These are phyloP conservation scores for Lepeophtheirus salmonis DNA, from an alignment of 1,140 invertebrate species.

Conservation along the genomic window DNA sequence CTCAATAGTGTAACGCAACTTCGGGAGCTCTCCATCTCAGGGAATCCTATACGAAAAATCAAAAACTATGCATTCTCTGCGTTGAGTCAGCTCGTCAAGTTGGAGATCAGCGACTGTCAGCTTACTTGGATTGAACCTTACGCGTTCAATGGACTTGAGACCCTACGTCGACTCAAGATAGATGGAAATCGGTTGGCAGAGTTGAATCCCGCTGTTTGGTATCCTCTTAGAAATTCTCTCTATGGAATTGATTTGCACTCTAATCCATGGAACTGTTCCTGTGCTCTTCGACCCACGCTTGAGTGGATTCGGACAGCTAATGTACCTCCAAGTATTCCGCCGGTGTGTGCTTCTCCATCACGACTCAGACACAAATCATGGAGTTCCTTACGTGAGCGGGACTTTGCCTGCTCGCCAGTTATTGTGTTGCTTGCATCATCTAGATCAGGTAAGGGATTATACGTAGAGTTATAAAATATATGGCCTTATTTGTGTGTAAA, in stretches of 20 bases:
- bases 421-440: conserved; percentile 21
- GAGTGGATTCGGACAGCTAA: conserved; percentile 57
- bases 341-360: conserved; percentile 41
- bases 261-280: conserved; percentile 65
- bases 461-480: too few relatives aligned
- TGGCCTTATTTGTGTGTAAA: too few relatives aligned
- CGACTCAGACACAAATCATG: conserved; percentile 42
- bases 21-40: conserved; percentile 46
- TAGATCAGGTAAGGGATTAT: background rate
- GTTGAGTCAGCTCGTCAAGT: conserved; percentile 44
- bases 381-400: conserved; percentile 51
- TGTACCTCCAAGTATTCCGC: conserved; percentile 46
- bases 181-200: conserved; percentile 48
- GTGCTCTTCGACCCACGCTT: conserved; percentile 44
- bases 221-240: conserved; percentile 39
- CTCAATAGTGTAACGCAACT: conserved; percentile 48
- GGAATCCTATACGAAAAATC: conserved; percentile 48
- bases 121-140: conserved; percentile 41
- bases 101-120: conserved; percentile 49
- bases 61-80: conserved; percentile 44
- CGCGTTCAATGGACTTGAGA: conserved; percentile 49
- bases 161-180: conserved; percentile 50
- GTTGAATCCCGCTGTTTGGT: conserved; percentile 39
- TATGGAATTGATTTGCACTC: conserved; percentile 49
- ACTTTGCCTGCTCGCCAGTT: conserved; percentile 51